phyloP scores from a whole-genome alignment of 2,113 vertebrate species.

The Lipophrys pholis region DNA sequence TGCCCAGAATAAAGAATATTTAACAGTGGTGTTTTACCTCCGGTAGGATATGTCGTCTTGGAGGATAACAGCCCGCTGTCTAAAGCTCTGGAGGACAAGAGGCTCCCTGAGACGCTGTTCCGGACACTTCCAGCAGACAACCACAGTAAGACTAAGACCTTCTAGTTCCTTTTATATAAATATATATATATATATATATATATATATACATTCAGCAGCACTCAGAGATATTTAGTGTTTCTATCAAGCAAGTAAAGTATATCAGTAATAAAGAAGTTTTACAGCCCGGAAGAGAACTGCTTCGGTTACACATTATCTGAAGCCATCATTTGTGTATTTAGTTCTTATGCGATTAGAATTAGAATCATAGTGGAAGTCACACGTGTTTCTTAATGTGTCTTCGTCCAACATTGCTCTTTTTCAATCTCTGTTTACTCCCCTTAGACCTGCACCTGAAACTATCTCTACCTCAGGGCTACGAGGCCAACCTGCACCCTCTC shows the following conservation, averaged over 20 bases:
- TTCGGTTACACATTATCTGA: conserved; percentile 14
- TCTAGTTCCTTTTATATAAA: too few relatives aligned
- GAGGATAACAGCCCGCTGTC: conserved; percentile 83
- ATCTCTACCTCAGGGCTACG: conserved; percentile 82
- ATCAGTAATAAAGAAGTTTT: background rate
- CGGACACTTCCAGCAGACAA: conserved; percentile 76
- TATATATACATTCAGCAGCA: background rate
- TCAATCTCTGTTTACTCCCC: conserved; percentile 28
- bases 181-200: too few relatives aligned
- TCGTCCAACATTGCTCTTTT: conserved; percentile 15
- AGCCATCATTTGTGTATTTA: conserved; percentile 28
- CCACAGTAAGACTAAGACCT: conserved; percentile 81
- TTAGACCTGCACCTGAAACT: conserved; percentile 85
- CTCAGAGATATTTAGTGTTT: background rate
- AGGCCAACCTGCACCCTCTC: conserved; percentile 82
- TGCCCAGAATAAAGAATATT: background rate
- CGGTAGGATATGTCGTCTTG: conserved; percentile 79
- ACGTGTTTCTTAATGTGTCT: background rate
- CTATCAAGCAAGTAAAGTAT: background rate
- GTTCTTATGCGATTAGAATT: conserved; percentile 9
- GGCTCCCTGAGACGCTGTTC: conserved; percentile 80
- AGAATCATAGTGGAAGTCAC: background rate
- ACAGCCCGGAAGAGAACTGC: conserved; percentile 11
- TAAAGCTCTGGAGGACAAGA: conserved; percentile 76
- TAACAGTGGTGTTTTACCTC: conserved; percentile 16